Evolutionary conservation across 2,888 invertebrate species (phyloP).

Genomic region (Magallana nippona): DNA sequence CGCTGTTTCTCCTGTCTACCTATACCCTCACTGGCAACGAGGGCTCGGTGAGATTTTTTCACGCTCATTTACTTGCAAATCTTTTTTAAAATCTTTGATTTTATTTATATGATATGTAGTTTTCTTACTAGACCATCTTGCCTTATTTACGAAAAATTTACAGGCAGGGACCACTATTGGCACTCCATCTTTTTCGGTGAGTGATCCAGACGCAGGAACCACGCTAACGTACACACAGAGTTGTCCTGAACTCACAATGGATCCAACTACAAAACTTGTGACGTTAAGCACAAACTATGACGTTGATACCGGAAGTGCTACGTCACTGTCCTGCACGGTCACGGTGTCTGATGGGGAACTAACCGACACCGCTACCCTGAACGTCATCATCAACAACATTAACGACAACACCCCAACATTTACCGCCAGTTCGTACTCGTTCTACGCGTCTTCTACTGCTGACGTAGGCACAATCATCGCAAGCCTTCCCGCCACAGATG

Average conservation of each 20-base stretch:
- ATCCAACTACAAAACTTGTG: conserved; percentile 39
- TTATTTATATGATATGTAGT: background rate
- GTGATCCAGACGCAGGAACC: conserved; percentile 42
- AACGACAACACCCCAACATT: conserved; percentile 47
- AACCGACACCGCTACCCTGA: conserved; percentile 41
- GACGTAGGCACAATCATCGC: conserved; percentile 36
- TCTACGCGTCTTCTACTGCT: conserved; percentile 29
- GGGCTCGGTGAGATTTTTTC: background rate
- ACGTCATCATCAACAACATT: conserved; percentile 42
- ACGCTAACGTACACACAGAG: conserved; percentile 39
- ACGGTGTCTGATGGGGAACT: conserved; percentile 45
- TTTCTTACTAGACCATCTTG: background rate
- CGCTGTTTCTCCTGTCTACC: conserved; percentile 15
- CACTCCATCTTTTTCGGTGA: conserved; percentile 31
- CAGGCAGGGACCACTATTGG: conserved; percentile 36
- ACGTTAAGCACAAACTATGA: conserved; percentile 38
- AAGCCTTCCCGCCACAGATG: conserved; percentile 39
- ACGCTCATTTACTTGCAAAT: too few relatives aligned
- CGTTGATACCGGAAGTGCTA: conserved; percentile 38
- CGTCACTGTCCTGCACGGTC: conserved; percentile 36
- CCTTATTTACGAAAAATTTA: background rate
- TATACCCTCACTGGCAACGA: conserved; percentile 34
- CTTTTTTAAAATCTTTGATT: too few relatives aligned
- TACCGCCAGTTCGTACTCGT: conserved; percentile 29
- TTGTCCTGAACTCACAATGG: conserved; percentile 35